phyloP scores from a whole-genome alignment of 2,797 vertebrate species.

The Chloroceryle amazona region DNA sequence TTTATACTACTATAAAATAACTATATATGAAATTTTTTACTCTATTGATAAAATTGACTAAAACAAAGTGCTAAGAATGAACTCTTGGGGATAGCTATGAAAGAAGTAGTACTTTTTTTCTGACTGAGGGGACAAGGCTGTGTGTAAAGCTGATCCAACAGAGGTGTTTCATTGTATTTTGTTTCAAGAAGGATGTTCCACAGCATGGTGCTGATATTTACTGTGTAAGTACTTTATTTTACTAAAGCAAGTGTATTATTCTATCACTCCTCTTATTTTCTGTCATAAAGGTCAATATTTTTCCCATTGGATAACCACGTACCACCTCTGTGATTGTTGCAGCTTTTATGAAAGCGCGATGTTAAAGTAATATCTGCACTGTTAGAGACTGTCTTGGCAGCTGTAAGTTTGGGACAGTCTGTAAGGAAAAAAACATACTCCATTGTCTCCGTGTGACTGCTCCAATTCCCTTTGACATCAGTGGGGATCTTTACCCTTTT shows the following conservation, averaged over 20 bases:
- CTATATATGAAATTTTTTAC: background rate
- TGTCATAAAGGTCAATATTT: conserved; percentile 14
- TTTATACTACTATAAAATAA: background rate
- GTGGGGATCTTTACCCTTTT: background rate
- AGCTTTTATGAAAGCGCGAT: background rate
- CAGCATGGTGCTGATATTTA: background rate
- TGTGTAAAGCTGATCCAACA: background rate
- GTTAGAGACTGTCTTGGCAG: background rate
- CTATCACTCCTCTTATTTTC: background rate
- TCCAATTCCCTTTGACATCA: background rate
- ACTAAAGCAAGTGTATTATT: background rate
- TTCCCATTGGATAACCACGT: background rate
- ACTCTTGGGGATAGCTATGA: background rate
- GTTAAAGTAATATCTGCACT: background rate
- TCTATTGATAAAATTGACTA: background rate
- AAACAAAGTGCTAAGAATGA: background rate
- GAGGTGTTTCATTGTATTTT: background rate
- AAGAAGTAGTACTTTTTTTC: background rate
- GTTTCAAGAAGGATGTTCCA: background rate
- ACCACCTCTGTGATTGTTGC: background rate
- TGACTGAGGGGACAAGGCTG: background rate
- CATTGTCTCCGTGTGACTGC: background rate
- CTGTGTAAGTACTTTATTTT: conserved; percentile 1
- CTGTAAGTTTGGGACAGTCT: background rate
- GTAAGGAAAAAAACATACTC: background rate